Conservation (phyloP, 2,888 invertebrate genomes). For the Papilio demoleus region DNA sequence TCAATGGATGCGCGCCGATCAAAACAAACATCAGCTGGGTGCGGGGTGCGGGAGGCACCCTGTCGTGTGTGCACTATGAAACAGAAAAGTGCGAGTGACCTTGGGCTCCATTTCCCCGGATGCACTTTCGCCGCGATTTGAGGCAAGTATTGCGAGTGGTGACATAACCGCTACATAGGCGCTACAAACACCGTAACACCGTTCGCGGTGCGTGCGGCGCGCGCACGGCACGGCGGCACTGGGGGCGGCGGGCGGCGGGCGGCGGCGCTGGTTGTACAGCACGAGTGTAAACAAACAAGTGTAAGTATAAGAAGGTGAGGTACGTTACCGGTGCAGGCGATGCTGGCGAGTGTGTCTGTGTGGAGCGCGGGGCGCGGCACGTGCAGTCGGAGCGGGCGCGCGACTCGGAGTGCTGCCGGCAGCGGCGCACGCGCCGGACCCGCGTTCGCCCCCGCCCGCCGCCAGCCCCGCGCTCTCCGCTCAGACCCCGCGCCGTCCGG, state of each 20-base stretch:
- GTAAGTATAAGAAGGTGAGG: conserved; percentile 46
- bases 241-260: background rate
- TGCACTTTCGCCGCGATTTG: conserved; percentile 45
- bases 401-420: conserved; percentile 63
- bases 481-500: conserved; percentile 44
- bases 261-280: conserved; percentile 13
- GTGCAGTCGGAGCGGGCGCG: conserved; percentile 67
- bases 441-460: conserved; percentile 39
- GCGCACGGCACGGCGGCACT: background rate
- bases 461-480: conserved; percentile 34
- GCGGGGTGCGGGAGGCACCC: background rate
- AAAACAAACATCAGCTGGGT: background rate
- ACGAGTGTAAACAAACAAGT: conserved; percentile 45
- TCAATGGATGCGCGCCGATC: background rate
- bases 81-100: conserved; percentile 41
- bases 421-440: conserved; percentile 49
- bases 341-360: conserved; percentile 47
- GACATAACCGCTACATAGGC: conserved; percentile 21
- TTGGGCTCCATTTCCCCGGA: conserved; percentile 46
- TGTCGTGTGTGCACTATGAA: conserved; percentile 32
- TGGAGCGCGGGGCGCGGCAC: conserved; percentile 55
- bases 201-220: background rate
- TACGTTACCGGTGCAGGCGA: conserved; percentile 63
- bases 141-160: background rate
- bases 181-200: conserved; percentile 27